These are phyloP conservation scores for Catharus fuscescens DNA, from an alignment of 2,113 vertebrate genomes.

Conservation along the genomic window DNA sequence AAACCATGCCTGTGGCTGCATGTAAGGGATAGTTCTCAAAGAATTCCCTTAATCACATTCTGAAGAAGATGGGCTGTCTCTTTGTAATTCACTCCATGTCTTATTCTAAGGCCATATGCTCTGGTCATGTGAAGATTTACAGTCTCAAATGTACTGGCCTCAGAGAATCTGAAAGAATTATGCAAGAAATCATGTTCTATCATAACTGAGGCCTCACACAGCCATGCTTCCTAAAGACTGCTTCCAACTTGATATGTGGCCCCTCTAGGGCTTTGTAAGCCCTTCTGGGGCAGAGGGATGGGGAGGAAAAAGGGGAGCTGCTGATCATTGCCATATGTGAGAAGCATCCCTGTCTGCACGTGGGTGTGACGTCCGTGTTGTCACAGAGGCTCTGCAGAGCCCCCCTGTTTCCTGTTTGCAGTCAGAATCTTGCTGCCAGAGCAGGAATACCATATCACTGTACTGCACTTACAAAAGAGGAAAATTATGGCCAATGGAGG, in stretches of 20 bases:
- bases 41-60: conserved; percentile 23
- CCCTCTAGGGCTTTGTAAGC: conserved; percentile 2
- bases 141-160: not conserved
- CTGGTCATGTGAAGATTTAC: conserved; percentile 3
- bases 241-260: not conserved
- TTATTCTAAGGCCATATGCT: conserved; percentile 15
- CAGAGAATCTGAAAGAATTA: conserved; percentile 32
- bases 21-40: not conserved
- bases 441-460: conserved; percentile 48
- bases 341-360: not conserved
- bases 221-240: not conserved
- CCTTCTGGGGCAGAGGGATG: not conserved
- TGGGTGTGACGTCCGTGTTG: conserved; percentile 58
- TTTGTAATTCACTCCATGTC: not conserved
- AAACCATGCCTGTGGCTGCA: not conserved
- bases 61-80: not conserved
- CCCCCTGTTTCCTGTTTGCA: conserved; percentile 70
- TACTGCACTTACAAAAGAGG: conserved; percentile 13
- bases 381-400: conserved; percentile 25
- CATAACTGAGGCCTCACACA: conserved; percentile 27
- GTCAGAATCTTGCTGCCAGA: conserved; percentile 42
- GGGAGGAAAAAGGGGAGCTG: not conserved
- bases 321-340: conserved; percentile 31
- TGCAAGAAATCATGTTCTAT: conserved; percentile 14
- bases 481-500: conserved; percentile 9